Evolutionary conservation across 2,888 invertebrate genomes (phyloP).

Genomic region (Aspidiotus destructor): DNA sequence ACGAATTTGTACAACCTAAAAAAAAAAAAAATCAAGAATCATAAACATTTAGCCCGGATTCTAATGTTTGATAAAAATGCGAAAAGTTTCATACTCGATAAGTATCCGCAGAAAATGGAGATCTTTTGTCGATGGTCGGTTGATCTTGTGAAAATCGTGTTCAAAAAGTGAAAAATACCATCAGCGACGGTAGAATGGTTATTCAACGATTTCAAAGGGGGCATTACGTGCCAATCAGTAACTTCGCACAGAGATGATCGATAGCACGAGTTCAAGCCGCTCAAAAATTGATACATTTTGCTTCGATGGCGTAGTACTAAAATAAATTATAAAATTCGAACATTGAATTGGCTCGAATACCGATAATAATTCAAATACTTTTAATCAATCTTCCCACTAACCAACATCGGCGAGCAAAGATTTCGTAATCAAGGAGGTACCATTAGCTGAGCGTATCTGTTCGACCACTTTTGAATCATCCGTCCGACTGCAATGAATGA

Average conservation of each 20-base stretch:
- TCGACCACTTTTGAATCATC: conserved; percentile 71
- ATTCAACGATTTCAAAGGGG: conserved; percentile 42
- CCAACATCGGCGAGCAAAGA: conserved; percentile 61
- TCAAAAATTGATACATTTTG: conserved; percentile 73
- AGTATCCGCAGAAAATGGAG: conserved; percentile 50
- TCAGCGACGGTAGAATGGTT: conserved; percentile 72
- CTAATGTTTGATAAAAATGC: too few relatives aligned
- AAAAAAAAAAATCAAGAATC: background rate
- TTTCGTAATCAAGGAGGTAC: background rate
- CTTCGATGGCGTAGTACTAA: conserved; percentile 62
- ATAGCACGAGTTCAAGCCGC: conserved; percentile 66
- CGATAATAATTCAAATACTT: background rate
- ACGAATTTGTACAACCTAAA: conserved; percentile 12
- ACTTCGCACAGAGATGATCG: conserved; percentile 61
- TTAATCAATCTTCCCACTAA: conserved; percentile 1
- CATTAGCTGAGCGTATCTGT: conserved; percentile 37
- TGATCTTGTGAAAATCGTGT: conserved; percentile 64
- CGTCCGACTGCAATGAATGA: conserved; percentile 55
- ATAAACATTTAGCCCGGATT: background rate
- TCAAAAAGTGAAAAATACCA: conserved; percentile 74
- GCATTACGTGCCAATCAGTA: conserved; percentile 47
- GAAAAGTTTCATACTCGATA: conserved; percentile 28
- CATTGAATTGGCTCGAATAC: background rate
- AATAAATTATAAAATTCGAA: conserved; percentile 16
- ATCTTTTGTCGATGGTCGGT: conserved; percentile 66